Evolutionary conservation across 2,797 vertebrate genomes (phyloP).

Genomic region (Saxicola maurus): DNA sequence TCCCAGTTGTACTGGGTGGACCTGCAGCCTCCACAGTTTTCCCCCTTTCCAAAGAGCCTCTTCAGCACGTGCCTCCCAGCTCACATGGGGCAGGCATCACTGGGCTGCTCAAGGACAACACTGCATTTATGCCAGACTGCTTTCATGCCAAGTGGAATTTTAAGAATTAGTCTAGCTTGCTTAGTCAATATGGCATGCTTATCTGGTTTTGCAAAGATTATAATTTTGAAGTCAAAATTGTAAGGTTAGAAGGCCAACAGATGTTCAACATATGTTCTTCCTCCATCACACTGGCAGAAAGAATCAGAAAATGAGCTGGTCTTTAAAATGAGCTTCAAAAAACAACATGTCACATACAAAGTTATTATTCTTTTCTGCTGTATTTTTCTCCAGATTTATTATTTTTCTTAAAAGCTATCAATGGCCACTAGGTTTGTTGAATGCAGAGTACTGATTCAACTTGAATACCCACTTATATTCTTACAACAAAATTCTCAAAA

Average conservation of each 20-base stretch:
- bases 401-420: background rate
- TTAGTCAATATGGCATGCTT: background rate
- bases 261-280: background rate
- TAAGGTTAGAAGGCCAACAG: background rate
- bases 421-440: background rate
- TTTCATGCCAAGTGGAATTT: background rate
- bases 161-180: background rate
- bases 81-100: fast-evolving
- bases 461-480: background rate
- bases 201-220: background rate
- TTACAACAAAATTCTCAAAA: fast-evolving
- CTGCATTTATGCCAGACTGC: background rate
- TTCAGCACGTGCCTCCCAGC: fast-evolving
- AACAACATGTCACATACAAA: background rate
- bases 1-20: background rate
- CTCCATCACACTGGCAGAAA: background rate
- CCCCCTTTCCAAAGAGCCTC: background rate
- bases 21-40: background rate
- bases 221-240: background rate
- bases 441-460: background rate
- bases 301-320: background rate
- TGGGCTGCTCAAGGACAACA: fast-evolving
- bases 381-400: fast-evolving
- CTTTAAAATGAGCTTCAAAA: background rate
- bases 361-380: background rate